Conservation (phyloP, 2,797 vertebrate genomes). For the Hydrophis major region DNA sequence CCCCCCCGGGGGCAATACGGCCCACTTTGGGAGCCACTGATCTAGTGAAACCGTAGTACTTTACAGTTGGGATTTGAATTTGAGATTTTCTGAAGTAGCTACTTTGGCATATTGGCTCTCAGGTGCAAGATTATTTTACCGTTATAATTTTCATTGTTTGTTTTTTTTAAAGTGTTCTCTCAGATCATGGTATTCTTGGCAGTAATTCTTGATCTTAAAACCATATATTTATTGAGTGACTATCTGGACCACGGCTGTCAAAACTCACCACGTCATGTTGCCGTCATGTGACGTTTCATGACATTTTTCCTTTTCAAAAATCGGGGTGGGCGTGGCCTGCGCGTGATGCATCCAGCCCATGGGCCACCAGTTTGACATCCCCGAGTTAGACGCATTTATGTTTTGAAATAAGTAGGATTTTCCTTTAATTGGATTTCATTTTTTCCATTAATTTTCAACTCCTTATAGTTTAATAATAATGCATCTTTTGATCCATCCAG, state of each 20-base stretch:
- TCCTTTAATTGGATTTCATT: not conserved
- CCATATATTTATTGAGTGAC: not conserved
- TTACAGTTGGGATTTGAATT: not conserved
- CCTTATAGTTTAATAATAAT: not conserved
- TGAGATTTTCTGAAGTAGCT: not conserved
- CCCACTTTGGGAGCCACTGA: no score
- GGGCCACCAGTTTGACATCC: no score
- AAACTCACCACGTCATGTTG: no score
- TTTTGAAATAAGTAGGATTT: not conserved
- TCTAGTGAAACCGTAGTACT: not conserved
- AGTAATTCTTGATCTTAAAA: not conserved
- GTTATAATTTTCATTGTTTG: not conserved
- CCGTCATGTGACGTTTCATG: no score
- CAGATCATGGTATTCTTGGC: not conserved
- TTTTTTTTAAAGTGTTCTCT: not conserved
- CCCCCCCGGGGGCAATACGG: no score
- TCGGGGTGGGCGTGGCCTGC: no score
- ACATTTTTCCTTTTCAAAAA: no score
- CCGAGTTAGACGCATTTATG: not conserved
- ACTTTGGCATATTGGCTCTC: not conserved
- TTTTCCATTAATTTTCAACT: not conserved
- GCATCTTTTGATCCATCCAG: not conserved
- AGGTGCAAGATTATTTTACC: not conserved
- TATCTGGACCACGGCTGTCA: no score
- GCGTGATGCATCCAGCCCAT: fast-evolving